Base-by-base conservation (phyloP, 2,113 vertebrate species). In the Scophthalmus maximus region DNA sequence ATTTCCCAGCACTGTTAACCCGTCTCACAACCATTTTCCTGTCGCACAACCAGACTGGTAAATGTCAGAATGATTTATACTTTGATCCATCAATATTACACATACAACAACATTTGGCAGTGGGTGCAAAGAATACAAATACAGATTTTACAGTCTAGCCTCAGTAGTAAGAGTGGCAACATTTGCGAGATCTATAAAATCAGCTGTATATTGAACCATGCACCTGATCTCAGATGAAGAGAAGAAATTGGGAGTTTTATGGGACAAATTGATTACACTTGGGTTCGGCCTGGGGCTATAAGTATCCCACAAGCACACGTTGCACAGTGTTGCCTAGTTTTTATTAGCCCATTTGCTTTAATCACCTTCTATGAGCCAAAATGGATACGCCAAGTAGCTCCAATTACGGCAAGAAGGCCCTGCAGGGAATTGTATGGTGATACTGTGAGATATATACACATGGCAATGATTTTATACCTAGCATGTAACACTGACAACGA, bases 271-370 rank as follows among this genome's bases (percentile, higher is more conserved):
- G 91, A 92, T 91, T 90, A 91, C 82, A 83, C 82, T 87, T 85
- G 84, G 76, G 72, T 58, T 70, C 32, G 20, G 83, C 86, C 76
- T n/a, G 34, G 22, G 85, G 91, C 84, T 81, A 63, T 40, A 72
- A 80, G 83, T 72, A 75, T 65, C 72, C 73, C 25, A 34, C 36
- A 20, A 81, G 79, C 58, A 62, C 88, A 82, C 64, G 68, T 65
- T 76, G 59, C 70, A 60, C 77, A 65, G 76, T 74, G 79, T 79
- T 82, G 71, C 85, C 72, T 59, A 49, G 68, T 82, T 90, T 86
- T 92, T 91, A 92, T 85, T 81, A 87, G 78, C 70, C 74, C 70
- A 89, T 92, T 93, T 79, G 60, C 79, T 87, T 91, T 90, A 92
- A 91, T 92, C 91, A 92, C 89, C 82, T 73, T 88, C 75, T 78